Evolutionary conservation across 2,888 invertebrate genomes (phyloP), one percentile per base, ranked within the genome.

Genomic region (Ecdyonurus torrentis): DNA sequence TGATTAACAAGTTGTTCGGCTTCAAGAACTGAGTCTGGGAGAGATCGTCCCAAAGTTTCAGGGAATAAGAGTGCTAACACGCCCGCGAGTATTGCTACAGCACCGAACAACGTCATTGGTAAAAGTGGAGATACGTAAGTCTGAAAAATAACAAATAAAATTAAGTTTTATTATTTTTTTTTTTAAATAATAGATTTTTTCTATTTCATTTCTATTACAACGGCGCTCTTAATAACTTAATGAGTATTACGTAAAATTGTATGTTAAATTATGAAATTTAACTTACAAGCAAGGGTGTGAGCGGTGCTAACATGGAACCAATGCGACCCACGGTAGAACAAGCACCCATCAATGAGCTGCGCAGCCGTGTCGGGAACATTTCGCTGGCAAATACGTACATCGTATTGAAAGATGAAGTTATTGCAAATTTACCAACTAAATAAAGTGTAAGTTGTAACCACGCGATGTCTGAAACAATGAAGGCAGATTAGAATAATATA

Each of bases 341-440:
- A 60, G 83, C 78, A 2, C 84, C 83, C 60, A 87, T 77, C 67
- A 85, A 77, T 22, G 84, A 83, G 70, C 83, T 82, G 63, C 87
- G 79, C 62, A 81, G 74, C 65, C 76, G 77, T 59, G 87, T 87
- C 10, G 87, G 87, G 73, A 85, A 87, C 73, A 87, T 76, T 74
- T 87, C 87, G 52, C 85, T 79, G 52, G 86, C 84, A 72, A 81
- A 83, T 70, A 85, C 80, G 74, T 85, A 85, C 67, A 85, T 72
- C 20, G 83, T 80, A 70, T 83, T 81, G 73, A 84, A 85, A 23
- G 85, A 81, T 69, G 82, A 79, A 60, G 85, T 81, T 64, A 84
- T 83, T 58, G 81, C 78, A 70, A 83, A 76, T 74, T 85, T 86
- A 61, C 86, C 85, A 69, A 78, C 72, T 69, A 86, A 77, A 74